A percentile compares a stretch with the other conserved stretches of the same genome.
Evolutionary conservation across 2,797 vertebrate genomes (phyloP).

Genomic region (Megalops cyprinoides): DNA sequence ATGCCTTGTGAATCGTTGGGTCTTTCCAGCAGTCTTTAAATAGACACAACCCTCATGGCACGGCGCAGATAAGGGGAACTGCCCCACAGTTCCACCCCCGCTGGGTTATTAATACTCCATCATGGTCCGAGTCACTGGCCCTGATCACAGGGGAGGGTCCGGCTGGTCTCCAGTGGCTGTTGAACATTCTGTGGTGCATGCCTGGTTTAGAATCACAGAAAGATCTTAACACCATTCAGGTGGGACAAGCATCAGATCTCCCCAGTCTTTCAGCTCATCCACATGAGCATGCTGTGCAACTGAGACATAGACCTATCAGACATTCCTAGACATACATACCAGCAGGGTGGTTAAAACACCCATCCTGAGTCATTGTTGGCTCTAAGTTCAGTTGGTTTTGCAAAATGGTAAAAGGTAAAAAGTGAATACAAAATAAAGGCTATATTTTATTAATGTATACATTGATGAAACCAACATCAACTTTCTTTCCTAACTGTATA

Average conservation of each 20-base stretch:
- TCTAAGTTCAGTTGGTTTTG: too few species aligned
- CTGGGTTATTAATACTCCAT: slow-evolving; percentile 39
- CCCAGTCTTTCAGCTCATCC: too few species aligned
- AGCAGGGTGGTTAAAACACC: not conserved
- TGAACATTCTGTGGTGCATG: not conserved
- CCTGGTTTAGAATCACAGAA: not conserved
- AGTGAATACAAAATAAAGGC: too few species aligned
- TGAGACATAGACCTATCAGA: not conserved
- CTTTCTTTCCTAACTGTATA: too few species aligned
- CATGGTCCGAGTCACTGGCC: not conserved
- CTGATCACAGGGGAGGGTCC: not conserved
- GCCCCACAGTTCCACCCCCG: slow-evolving; percentile 26
- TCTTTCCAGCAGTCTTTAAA: slow-evolving; percentile 46
- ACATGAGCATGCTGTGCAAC: too few species aligned
- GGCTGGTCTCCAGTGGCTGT: not conserved
- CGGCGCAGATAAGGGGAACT: slow-evolving; percentile 43
- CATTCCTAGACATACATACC: not conserved
- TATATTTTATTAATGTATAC: too few species aligned
- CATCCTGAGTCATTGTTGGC: too few species aligned
- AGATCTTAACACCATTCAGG: not conserved
- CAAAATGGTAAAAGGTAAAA: not conserved
- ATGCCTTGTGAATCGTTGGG: not conserved
- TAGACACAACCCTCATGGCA: slow-evolving; percentile 8
- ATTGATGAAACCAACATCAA: too few species aligned
- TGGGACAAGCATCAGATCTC: too few species aligned